These are phyloP conservation scores for Drosophila mimetica DNA, from an alignment of 2,888 invertebrate species.

Conservation along the genomic window DNA sequence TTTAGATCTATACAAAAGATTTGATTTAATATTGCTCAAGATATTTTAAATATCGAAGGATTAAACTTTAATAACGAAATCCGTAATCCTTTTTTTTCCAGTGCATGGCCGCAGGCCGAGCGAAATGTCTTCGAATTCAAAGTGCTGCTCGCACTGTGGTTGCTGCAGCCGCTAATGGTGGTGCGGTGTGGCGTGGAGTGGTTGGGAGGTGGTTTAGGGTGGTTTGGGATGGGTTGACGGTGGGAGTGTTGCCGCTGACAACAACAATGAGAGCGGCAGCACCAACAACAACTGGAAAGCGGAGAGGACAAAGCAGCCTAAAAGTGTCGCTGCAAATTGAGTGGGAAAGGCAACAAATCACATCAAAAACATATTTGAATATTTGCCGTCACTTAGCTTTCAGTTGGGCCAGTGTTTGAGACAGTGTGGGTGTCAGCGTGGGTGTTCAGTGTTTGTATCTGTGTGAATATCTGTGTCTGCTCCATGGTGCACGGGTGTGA, in stretches of 20 bases:
- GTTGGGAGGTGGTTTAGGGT: constrained; percentile 10
- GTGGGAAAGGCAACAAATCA: constrained; percentile 71
- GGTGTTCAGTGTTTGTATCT: not conserved
- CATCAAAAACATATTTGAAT: constrained; percentile 81
- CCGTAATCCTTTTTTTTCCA: not conserved
- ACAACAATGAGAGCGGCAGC: constrained; percentile 69
- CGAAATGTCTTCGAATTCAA: constrained; percentile 77
- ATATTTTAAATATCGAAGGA: too few relatives aligned
- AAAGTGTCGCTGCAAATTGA: constrained; percentile 67
- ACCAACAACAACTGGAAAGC: constrained; percentile 21
- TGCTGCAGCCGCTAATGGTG: constrained; percentile 65
- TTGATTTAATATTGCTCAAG: too few relatives aligned
- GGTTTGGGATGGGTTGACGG: too few relatives aligned
- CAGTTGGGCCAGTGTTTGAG: constrained; percentile 35
- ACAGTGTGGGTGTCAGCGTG: not conserved
- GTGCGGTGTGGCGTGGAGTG: constrained; percentile 25
- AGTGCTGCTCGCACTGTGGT: constrained; percentile 56
- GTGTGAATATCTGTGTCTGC: constrained; percentile 6
- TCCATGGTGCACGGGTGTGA: not conserved
- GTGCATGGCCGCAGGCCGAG: constrained; percentile 37
- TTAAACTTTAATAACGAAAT: too few relatives aligned
- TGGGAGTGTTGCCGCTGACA: constrained; percentile 70
- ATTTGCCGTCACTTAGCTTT: constrained; percentile 79
- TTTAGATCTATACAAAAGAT: too few relatives aligned
- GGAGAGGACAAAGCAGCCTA: constrained; percentile 51